Conservation (phyloP, 2,888 invertebrate genomes). For the Kuschelorhynchus macadamiae region DNA sequence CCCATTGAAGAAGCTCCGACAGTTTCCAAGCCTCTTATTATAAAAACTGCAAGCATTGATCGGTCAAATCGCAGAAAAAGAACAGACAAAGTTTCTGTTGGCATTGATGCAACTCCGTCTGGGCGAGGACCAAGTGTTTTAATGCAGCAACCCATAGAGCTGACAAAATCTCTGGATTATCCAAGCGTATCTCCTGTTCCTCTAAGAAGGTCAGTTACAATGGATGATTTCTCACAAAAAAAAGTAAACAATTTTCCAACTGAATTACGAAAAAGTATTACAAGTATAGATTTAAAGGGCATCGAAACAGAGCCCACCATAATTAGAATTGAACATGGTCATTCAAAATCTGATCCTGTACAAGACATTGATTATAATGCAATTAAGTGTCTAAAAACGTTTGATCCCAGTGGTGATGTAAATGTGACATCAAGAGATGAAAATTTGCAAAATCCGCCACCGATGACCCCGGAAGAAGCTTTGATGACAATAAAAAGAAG, state of each 20-base stretch:
- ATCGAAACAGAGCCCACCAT: conserved; percentile 59
- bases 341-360: conserved; percentile 80
- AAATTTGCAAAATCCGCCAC: conserved; percentile 63
- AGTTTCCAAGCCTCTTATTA: conserved; percentile 51
- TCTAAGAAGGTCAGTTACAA: conserved; percentile 69
- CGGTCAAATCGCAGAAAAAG: conserved; percentile 62
- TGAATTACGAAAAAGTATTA: conserved; percentile 61
- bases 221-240: conserved; percentile 66
- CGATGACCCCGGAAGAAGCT: conserved; percentile 79
- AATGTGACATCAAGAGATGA: conserved; percentile 84
- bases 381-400: conserved; percentile 65
- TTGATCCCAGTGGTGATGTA: conserved; percentile 72
- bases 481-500: conserved; percentile 80
- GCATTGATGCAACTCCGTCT: conserved; percentile 84
- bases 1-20: conserved; percentile 55
- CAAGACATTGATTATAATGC: conserved; percentile 68
- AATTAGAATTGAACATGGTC: conserved; percentile 75
- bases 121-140: conserved; percentile 81
- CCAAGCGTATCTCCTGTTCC: conserved; percentile 59
- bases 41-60: conserved; percentile 59
- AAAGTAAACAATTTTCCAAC: conserved; percentile 49
- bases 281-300: conserved; percentile 64
- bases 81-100: conserved; percentile 81
- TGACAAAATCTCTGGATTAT: conserved; percentile 76
- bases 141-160: conserved; percentile 83